Conservation (phyloP, 2,888 invertebrate species). For the Coleophora flavipennella region DNA sequence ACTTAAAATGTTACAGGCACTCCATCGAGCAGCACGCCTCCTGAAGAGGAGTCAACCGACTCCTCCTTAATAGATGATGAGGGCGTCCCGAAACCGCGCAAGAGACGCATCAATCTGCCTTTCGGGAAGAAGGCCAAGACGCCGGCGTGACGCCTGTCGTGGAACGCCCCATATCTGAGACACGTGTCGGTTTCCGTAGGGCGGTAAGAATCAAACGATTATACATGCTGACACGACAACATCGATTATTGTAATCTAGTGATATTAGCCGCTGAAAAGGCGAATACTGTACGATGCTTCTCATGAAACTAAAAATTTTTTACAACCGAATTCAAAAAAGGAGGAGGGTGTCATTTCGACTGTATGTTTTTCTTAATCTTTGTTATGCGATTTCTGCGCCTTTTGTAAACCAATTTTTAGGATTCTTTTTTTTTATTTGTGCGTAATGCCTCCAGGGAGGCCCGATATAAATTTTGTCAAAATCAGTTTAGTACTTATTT, state of each 20-base stretch:
- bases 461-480: too few relatives aligned
- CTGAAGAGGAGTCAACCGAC: conserved; percentile 81
- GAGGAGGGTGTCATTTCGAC: too few relatives aligned
- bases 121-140: conserved; percentile 75
- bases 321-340: too few relatives aligned
- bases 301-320: too few relatives aligned
- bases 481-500: too few relatives aligned
- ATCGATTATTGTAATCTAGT: background rate
- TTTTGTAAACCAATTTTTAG: too few relatives aligned
- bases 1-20: conserved; percentile 23
- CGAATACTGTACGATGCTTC: background rate
- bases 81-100: conserved; percentile 61
- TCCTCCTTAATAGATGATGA: conserved; percentile 80
- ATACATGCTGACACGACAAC: background rate
- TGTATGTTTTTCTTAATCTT: too few relatives aligned
- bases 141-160: conserved; percentile 48
- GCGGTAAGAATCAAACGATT: background rate
- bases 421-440: too few relatives aligned
- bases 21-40: conserved; percentile 48
- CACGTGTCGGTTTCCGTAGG: background rate
- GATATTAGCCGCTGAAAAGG: background rate
- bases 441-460: too few relatives aligned
- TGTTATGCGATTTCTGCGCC: too few relatives aligned
- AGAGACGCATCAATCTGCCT: conserved; percentile 76
- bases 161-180: conserved; percentile 4